Base-by-base conservation (phyloP, 1,140 invertebrate genomes). In the Calosoma granatense region DNA sequence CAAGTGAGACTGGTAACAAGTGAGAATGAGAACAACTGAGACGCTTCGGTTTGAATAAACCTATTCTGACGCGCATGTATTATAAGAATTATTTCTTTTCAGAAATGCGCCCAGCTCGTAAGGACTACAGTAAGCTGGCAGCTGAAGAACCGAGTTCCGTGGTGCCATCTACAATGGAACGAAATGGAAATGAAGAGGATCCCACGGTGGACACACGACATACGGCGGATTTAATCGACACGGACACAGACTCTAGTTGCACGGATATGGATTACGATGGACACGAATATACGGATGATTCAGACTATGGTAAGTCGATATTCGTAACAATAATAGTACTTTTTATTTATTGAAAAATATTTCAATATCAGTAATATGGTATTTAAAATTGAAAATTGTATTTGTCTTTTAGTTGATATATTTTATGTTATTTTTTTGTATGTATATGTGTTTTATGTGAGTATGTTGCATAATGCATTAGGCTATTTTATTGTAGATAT, bases 201-300 rank as follows among this genome's bases (percentile, higher is more conserved):
- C 20, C 22, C 12, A 53, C 22, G 22, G 17, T 53, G 20, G 53
- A 17, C 19, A 36, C 53, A 17, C 22, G 15, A 4, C 22, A 54
- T 20, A 26, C 21, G 6, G 20, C 26, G 3, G 53, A 54, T 36
- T 14, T 36, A 17, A 11, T 54, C n/a, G 22, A 54, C 4, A 54
- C 53, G 11, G 53, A 54, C 22, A 54, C 53, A 1, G 53, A 54
- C 20, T 54, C 53, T 4, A 54, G 53, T 54, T 54, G 53, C 19
- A 12, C 53, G 6, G 53, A 54, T 14, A 23, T 26, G n/a, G 53
- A 54, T 12, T 54, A n/a, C 17, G 53, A 54, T 30, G 20, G 22
- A 9, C 20, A 54, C 23, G 53, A 54, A 17, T 54, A 54, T 36
- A 23, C 53, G 1, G 53, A 54, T 20, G 53, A 54, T 36, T 26